Percentiles rank a stretch among this genome's conserved stretches.
These are phyloP conservation scores for Triplophysa tibetana DNA, from an alignment of 2,113 vertebrate genomes.

Conservation along the genomic window DNA sequence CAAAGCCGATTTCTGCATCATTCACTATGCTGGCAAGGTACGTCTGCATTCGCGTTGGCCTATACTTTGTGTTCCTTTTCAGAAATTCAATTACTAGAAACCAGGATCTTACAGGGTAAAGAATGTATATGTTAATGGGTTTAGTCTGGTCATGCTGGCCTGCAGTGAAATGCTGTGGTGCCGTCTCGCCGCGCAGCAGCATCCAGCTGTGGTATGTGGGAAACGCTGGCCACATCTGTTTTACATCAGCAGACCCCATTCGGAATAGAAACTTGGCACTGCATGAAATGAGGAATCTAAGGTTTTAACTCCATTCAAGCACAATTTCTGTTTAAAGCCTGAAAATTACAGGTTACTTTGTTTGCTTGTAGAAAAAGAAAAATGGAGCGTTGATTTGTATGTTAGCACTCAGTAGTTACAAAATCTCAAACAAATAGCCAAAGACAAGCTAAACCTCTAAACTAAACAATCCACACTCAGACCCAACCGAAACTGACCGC, in stretches of 20 bases:
- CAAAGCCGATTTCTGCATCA: constrained; percentile 93
- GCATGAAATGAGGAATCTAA: constrained; percentile 28
- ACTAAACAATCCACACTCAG: not conserved
- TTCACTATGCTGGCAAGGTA: constrained; percentile 98
- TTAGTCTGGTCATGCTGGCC: constrained; percentile 20
- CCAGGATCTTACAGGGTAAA: too few species aligned
- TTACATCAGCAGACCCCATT: constrained; percentile 39
- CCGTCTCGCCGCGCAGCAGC: constrained; percentile 23
- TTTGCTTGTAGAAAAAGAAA: constrained; percentile 9
- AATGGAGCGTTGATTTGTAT: not conserved
- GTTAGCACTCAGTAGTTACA: constrained; percentile 14
- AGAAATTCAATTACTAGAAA: not conserved
- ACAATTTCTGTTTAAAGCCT: constrained; percentile 13
- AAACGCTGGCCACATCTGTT: constrained; percentile 52
- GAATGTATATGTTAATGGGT: constrained; percentile 25
- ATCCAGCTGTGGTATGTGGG: constrained; percentile 26
- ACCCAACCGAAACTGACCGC: not conserved
- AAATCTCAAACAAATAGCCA: not conserved
- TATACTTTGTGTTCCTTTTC: not conserved
- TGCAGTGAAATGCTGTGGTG: not conserved
- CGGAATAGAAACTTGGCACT: constrained; percentile 16
- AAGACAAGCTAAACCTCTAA: not conserved
- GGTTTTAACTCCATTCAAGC: constrained; percentile 21
- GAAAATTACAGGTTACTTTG: not conserved
- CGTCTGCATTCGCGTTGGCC: not conserved